Conservation (phyloP, 2,113 vertebrate species). For the Pseudorectes ferrugineus region DNA sequence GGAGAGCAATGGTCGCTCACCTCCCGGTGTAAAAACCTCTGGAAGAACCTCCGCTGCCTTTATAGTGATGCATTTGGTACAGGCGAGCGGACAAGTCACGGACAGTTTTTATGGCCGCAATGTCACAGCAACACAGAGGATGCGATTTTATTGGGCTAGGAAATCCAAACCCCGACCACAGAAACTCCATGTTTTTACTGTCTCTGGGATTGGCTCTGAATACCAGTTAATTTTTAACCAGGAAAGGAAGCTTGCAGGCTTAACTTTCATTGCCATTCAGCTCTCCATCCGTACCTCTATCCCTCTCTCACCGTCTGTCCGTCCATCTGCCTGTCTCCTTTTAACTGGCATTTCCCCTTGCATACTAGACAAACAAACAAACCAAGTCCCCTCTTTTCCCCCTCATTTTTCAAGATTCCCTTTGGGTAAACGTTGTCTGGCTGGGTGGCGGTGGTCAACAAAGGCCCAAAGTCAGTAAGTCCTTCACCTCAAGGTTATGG, state of each 20-base stretch:
- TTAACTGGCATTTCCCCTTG: conserved; percentile 3
- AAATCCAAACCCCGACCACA: conserved; percentile 87
- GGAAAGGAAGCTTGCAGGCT: conserved; percentile 68
- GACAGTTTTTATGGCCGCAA: conserved; percentile 90
- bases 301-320: not conserved
- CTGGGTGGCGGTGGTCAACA: conserved; percentile 63
- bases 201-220: conserved; percentile 67
- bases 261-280: conserved; percentile 37
- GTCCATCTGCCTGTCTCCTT: conserved; percentile 29
- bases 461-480: conserved; percentile 65
- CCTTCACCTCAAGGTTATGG: conserved; percentile 81
- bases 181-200: conserved; percentile 78
- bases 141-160: conserved; percentile 89
- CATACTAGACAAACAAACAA: conserved; percentile 60
- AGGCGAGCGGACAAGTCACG: conserved; percentile 85
- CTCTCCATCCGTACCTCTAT: not conserved
- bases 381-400: not conserved
- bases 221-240: conserved; percentile 78
- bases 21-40: conserved; percentile 80
- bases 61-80: conserved; percentile 83
- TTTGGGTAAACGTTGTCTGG: conserved; percentile 7
- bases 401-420: not conserved
- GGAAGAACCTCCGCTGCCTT: conserved; percentile 85
- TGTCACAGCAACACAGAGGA: conserved; percentile 91
- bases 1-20: conserved; percentile 39